Base-by-base conservation (phyloP, 2,888 invertebrate genomes). In the Caenorhabditis uteleia region DNA sequence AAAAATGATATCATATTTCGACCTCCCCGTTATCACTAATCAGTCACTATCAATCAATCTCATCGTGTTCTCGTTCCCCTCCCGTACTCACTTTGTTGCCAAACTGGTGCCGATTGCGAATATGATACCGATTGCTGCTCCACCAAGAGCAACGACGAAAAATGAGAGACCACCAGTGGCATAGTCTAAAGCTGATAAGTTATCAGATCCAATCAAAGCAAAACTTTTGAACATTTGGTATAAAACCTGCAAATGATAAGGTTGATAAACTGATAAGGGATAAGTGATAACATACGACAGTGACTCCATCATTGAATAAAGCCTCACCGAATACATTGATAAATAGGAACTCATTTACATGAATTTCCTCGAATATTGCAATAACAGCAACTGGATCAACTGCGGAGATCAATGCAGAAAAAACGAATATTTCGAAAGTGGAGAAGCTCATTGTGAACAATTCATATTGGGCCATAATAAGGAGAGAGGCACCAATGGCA, bases 301-400 rank as follows among this genome's bases (percentile, higher is more conserved):
- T 95, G 75, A 97, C 95, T 57, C 95, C 97, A 85, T 97, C 97
- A 85, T 97, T 97, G 68, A 97, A 88, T 77, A 97, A 87, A 31
- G 95, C 95, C 86, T 97, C 97, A 45, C 97, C 97, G 85, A 97
- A 97, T 44, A 97, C 95, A 65, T 97, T 93, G 84, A 97, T 95
- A 85, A 97, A 95, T 68, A 97, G 88, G 76, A 95, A 91, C 87
- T 97, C 95, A 84, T 95, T 93, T 74, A 97, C 95, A 84, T 95
- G 95, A 40, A 74, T 70, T 48, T 76, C 75, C 44, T 74, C 70
- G 43, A 75, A 75, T 10, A 73, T 65, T 1, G 73, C 74, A 44
- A 75, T 75, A 3, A 75, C 75, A 1, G 77, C 75, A 1, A 70
- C 75, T 5, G 75, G 75, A 68, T 75, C 75, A 25, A 75, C 75